Evolutionary conservation across 1,140 invertebrate genomes (phyloP), one percentile per base, ranked within the genome.

Genomic region (Hyposmocoma kahamanoa): DNA sequence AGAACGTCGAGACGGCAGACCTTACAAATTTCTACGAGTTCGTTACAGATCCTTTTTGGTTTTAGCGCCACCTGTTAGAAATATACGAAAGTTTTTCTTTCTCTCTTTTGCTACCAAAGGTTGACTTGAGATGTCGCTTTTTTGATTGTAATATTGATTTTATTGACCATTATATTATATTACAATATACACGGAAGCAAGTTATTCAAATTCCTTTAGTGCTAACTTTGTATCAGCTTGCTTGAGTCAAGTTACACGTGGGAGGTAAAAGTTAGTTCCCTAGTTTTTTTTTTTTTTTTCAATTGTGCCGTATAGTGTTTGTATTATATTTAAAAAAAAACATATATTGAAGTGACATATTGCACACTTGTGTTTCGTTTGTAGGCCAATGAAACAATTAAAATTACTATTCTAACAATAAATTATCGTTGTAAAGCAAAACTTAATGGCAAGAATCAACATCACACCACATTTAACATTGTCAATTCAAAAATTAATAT

Each of bases 401-500:
- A 26, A 26, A 6, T 6, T 26, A 11, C 24, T 26, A 26, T 26
- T 26, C 24, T 26, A 11, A 26, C 24, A 26, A 11, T 11, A 47
- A 42, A 46, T 39, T 39, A 52, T 54, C 59, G 50, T 55, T 53
- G 50, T 62, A 56, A 56, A 62, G 53, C 56, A 55, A 53, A 41
- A 20, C 20, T n/a, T 46, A 53, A 62, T 62, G 60, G 60, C 60
- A 62, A 62, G 56, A 59, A 36, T 42, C 13, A 22, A 41, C 13
- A 20, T 20, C 38, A 41, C 32, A 15, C 13, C 28, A n/a, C 10
- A 30, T 1, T 2, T 30, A 1, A 2, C 2, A 30, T 6, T 2
- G 2, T 30, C 13, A 30, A n/a, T 30, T 30, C 10, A 1, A n/a
- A 2, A 30, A 1, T 30, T 30, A 38, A 3, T 17, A 38, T 38